Base-by-base conservation (phyloP, 2,113 vertebrate species). In the Lepisosteus oculatus region DNA sequence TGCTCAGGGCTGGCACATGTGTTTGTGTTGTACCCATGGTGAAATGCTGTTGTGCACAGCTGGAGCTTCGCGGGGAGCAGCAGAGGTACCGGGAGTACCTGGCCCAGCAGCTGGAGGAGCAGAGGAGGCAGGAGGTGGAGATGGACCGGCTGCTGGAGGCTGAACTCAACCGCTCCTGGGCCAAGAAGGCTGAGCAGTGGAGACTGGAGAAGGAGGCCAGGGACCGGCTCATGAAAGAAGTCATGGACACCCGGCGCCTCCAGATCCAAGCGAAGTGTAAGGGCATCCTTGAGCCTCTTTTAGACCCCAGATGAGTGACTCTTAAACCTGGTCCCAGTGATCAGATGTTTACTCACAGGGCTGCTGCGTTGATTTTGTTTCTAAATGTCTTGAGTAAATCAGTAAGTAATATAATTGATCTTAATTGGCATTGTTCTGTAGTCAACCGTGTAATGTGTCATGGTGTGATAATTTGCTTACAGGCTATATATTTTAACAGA, bases 211-310 rank as follows among this genome's bases (percentile, higher is more conserved):
- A 83, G 59, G 89, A 92, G 65, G 93, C 92, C 8, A 85, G 91
- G 43, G 79, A 88, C 68, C 80, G 87, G 7, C 90, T 96, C 0
- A 79, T 93, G 88, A 80, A 82, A 65, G 92, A 97, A 0, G 91
- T 96, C 13, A 68, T 94, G 88, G 85, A 87, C 7, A 86, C 90
- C 0, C 89, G 92, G 0, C 81, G 77, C 3, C 67, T 87, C 70
- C 96, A 99, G 85, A 71, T 97, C 54, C 86, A 93, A 74, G 91
- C 94, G 76, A 95, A 94, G 75, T 0, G 97, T 98, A 88, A 93
- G 92, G 65, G 69, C 9, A 5, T 6, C 47, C 9, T 51, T 29
- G 29, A 29, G 29, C 29, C 29, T 29, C 29, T 29, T 1, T 29
- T 1, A 29, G 29, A 29, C 29, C 29, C 29, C 29, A 29, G 29